phyloP scores from a whole-genome alignment of 1,140 invertebrate genomes.

The Drosophila saltans region DNA sequence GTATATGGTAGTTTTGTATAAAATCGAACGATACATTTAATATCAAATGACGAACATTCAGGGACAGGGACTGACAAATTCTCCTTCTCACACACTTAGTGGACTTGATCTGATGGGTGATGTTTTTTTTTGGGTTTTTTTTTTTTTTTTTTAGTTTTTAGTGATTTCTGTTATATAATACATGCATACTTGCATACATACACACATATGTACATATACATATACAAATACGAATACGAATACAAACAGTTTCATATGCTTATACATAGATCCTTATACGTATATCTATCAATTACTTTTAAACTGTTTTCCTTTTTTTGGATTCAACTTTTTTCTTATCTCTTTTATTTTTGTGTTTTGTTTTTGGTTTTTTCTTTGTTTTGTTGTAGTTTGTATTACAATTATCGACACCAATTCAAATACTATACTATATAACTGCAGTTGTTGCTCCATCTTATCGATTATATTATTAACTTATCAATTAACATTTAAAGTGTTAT shows the following conservation, averaged over 20 bases:
- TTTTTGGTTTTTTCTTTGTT: not conserved
- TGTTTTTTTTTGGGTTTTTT: too few relatives aligned
- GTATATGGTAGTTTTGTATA: too few relatives aligned
- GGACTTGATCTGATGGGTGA: too few relatives aligned
- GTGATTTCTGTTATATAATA: too few relatives aligned
- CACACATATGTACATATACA: not conserved
- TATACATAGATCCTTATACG: not conserved
- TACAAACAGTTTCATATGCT: conserved; percentile 6
- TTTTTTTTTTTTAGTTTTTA: not conserved
- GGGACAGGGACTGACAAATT: too few relatives aligned
- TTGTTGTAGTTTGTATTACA: conserved; percentile 4
- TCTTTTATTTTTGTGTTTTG: not conserved
- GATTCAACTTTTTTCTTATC: not conserved
- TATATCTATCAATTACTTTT: conserved; percentile 1
- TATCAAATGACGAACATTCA: too few relatives aligned
- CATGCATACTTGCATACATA: not conserved
- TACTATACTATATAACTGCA: conserved; percentile 7
- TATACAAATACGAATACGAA: conserved; percentile 1
- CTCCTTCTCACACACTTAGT: too few relatives aligned
- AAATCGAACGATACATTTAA: too few relatives aligned
- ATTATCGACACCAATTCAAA: not conserved
- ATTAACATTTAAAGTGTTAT: conserved; percentile 17
- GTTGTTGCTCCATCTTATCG: conserved; percentile 4
- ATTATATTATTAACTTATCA: not conserved
- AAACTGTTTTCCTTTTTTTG: not conserved